Evolutionary conservation across 37 sponge, comb jelly and placozoan species (phyloP), one percentile per base, ranked within the genome.

Genomic region (Sycon ciliatum): DNA sequence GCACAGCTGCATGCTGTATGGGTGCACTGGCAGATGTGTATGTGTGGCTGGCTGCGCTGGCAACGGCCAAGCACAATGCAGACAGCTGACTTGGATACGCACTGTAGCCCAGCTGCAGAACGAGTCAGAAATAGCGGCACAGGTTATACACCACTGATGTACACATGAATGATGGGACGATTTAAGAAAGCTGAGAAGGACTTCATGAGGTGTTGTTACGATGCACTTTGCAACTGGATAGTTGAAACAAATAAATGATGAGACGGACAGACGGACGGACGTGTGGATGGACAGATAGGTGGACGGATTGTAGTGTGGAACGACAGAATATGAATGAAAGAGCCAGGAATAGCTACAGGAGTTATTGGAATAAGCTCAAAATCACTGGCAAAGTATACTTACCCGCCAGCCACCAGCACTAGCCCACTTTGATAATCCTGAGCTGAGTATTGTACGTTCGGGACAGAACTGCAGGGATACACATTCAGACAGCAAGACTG

Each of bases 401-500:
- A 68, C 70, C 56, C 70, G 46, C 70, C 70, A 68, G 22, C 70
- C 70, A 11, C 70, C 70, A 68, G 55, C 53, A 18, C 53, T 20
- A 39, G 70, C 70, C 70, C 70, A 68, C 26, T 68, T 68, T 53
- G 70, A 68, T 34, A 68, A 22, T 9, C 70, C 70, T 22, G 13
- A 22, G 9, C 23, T 52, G 9, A 68, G 18, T 18, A 68, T 68
- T 9, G 70, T 68, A 23, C 70, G 52, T 36, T 68, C 70, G 9
- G 39, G 39, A 55, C 30, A 68, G 30, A 68, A 68, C 70, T 68
- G 30, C 22, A 52, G 11, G 22, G 30, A n/a, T n/a, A n/a, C n/a
- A n/a, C n/a, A n/a, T n/a, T n/a, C n/a, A n/a, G n/a, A n/a, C n/a
- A n/a, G n/a, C n/a, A n/a, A n/a, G n/a, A n/a, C n/a, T n/a, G n/a